Evolutionary conservation across 2,797 vertebrate species (phyloP), one percentile per base, ranked within the genome.

Genomic region (Peromyscus nudipes): DNA sequence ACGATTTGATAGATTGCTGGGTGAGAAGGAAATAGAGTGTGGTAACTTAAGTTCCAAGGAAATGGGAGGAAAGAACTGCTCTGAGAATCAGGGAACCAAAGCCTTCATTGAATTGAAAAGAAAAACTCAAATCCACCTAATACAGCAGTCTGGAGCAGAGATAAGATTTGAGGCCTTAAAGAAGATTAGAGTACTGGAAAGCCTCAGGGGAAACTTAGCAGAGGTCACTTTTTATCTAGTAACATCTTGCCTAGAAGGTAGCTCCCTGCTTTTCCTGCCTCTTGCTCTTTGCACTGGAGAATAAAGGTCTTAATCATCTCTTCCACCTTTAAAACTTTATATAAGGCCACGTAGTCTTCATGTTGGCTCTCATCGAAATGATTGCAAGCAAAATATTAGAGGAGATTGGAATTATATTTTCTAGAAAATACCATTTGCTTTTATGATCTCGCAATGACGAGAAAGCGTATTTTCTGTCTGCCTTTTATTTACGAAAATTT

Each of bases 401-500:
- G 27, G 27, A 10, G 34, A 73, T 34, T 0, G 60, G 13, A 77
- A 52, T 71, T 84, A 62, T 69, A n/a, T 90, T 88, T 92, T 52
- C 57, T 69, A 92, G 43, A 89, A 16, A 81, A 60, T 76, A n/a
- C 6, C 60, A 37, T 31, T 89, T 92, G 34, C 13, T 81, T 93
- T 97, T 75, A 82, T 40, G 76, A 80, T 31, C 69, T 65, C 91
- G 62, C 55, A 76, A 29, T 67, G 55, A 79, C 25, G 67, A 81
- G 14, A 69, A 90, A n/a, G 25, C 6, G 4, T 40, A 86, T 31
- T 86, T 89, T 75, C 52, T 90, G 4, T 69, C 21, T 81, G 13
- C 55, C 19, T 84, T 96, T 73, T 21, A 65, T 85, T 93, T 91
- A 3, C 57, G 27, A 81, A 95, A 87, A 25, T 31, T 94, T 97